Evolutionary conservation across 2,797 vertebrate species (phyloP).

Genomic region (Aulostomus chinensis): DNA sequence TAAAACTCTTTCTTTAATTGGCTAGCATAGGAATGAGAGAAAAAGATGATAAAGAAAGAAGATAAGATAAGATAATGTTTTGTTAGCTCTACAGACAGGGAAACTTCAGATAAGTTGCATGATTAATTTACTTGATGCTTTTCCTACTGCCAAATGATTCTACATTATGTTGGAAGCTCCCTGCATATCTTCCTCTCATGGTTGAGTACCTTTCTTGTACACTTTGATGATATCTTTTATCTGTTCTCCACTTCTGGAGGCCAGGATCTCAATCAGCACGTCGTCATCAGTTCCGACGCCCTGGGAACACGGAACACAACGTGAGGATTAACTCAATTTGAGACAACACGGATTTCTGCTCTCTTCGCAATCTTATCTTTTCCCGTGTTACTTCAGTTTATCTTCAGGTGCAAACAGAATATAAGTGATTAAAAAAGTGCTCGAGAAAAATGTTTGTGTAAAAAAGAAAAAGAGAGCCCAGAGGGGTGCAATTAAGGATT

Average conservation of each 20-base stretch:
- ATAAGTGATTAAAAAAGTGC: too few species aligned
- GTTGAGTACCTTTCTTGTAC: slow-evolving; percentile 96
- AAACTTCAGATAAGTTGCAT: too few species aligned
- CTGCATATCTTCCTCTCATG: too few species aligned
- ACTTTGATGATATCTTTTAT: slow-evolving; percentile 84
- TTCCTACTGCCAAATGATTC: too few species aligned
- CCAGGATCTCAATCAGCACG: slow-evolving; percentile 92
- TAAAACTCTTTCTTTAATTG: too few species aligned
- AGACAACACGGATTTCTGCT: background rate
- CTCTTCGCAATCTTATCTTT: background rate
- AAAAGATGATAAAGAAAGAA: too few species aligned
- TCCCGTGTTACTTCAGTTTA: background rate
- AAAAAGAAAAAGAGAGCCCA: background rate
- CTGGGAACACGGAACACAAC: slow-evolving; percentile 65
- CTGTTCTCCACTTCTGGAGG: slow-evolving; percentile 87
- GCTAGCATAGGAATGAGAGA: too few species aligned
- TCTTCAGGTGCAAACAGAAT: background rate
- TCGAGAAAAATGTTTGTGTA: too few species aligned
- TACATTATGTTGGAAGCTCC: too few species aligned
- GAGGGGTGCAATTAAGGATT: background rate
- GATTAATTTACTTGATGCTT: too few species aligned
- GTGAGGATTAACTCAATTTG: slow-evolving; percentile 3
- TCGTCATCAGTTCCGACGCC: slow-evolving; percentile 93
- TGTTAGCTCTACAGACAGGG: too few species aligned
- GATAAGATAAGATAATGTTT: too few species aligned